Evolutionary conservation across 2,797 vertebrate genomes (phyloP), one percentile per base, ranked within the genome.

Genomic region (Xenopus petersii): DNA sequence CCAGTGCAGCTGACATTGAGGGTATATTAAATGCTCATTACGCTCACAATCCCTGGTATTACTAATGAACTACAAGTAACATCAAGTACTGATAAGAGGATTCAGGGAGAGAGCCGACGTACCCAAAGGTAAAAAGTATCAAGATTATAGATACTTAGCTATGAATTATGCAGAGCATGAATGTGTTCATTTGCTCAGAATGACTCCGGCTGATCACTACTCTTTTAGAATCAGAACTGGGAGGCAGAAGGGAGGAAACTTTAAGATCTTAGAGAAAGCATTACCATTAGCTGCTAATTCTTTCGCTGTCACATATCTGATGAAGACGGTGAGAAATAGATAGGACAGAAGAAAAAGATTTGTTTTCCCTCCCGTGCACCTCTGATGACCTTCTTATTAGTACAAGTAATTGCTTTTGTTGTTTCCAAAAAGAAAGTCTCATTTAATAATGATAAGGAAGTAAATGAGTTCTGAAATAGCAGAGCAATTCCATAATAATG

Each of bases 251-350:
- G 47, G 76, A 76, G 55, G 79, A 77, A 59, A 67, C 73, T 78
- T 79, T 26, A 76, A 83, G 83, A 81, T 75, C 75, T 80, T 81
- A 61, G 61, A 60, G 63, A 82, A 81, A 81, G 76, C 81, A 77
- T 84, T 82, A 84, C 88, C 79, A 70, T 80, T 73, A 72, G 62
- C 79, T 66, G 56, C 77, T 70, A 58, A 79, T 9, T 30, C 8
- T 80, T 81, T 81, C 63, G 71, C 69, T 81, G 79, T 61, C 73
- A 84, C 82, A 79, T 74, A 71, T 77, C 80, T 82, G 81, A 81
- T 82, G 67, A 79, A 88, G 87, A 82, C 74, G 80, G 84, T 64
- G 64, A 81, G 60, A 83, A 81, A 79, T 80, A 83, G 83, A 73
- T 51, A 70, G 66, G 74, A 79, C 26, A 30, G 26, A 30, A 30